Conservation (phyloP, 2,888 invertebrate species). For the Falcaria lacertinaria region DNA sequence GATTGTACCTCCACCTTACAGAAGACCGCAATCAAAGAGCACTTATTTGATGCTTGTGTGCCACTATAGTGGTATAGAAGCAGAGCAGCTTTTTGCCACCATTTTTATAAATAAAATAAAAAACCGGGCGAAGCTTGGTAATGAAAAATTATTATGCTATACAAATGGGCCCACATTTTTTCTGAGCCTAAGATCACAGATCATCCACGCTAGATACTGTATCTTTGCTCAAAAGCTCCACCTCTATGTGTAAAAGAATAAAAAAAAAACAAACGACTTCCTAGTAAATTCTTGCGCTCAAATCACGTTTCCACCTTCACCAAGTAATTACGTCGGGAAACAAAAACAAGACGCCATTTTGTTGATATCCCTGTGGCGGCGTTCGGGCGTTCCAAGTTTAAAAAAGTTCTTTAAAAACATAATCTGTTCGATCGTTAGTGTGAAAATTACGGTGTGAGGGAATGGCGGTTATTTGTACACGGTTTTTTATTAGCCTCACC, state of each 20-base stretch:
- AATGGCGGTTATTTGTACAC: slow-evolving; percentile 8
- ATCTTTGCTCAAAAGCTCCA: neutral
- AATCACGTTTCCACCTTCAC: slow-evolving; percentile 12
- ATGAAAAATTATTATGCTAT: too few relatives aligned
- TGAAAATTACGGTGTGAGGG: slow-evolving; percentile 5
- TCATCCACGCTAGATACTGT: neutral
- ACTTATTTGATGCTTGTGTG: too few relatives aligned
- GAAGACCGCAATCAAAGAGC: too few relatives aligned
- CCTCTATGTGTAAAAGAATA: neutral
- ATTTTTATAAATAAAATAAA: too few relatives aligned
- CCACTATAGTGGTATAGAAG: too few relatives aligned
- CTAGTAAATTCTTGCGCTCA: slow-evolving; percentile 23
- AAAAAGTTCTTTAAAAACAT: slow-evolving; percentile 47
- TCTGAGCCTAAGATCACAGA: neutral
- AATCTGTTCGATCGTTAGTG: slow-evolving; percentile 51
- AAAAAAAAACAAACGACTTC: slow-evolving; percentile 6
- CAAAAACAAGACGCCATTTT: slow-evolving; percentile 45
- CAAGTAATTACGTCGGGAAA: slow-evolving; percentile 34
- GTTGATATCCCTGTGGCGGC: slow-evolving; percentile 27
- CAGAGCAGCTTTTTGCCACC: too few relatives aligned
- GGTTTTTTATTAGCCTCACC: too few relatives aligned
- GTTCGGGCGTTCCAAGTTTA: slow-evolving; percentile 15
- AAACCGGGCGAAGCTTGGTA: too few relatives aligned
- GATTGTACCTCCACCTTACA: too few relatives aligned
- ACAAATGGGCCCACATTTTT: neutral